phyloP scores from a whole-genome alignment of 35 echinoderm and acorn worm species.

The Eucidaris tribuloides region DNA sequence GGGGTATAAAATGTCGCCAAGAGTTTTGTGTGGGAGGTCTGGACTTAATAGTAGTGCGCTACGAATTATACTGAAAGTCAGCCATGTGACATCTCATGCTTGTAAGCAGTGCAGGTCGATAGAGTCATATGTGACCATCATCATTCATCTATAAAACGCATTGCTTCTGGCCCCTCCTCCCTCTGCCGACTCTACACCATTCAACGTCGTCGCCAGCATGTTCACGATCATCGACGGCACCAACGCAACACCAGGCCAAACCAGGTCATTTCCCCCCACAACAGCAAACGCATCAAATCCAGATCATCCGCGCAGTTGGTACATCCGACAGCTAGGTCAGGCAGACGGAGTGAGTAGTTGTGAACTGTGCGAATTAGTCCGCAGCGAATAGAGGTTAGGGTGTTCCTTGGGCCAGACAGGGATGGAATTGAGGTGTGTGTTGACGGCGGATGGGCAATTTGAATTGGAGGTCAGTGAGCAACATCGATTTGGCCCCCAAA shows the following conservation, averaged over 20 bases:
- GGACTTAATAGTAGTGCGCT: constrained; percentile 53
- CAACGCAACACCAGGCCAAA: neutral
- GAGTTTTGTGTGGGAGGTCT: neutral
- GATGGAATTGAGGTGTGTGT: neutral
- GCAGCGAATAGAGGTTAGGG: neutral
- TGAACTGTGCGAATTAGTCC: neutral
- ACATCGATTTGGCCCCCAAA: constrained; percentile 24
- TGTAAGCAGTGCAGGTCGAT: constrained; percentile 84
- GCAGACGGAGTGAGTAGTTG: neutral
- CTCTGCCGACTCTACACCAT: constrained; percentile 59
- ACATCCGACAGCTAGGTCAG: neutral
- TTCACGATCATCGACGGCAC: constrained; percentile 1
- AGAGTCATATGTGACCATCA: constrained; percentile 92
- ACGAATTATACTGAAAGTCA: constrained; percentile 86
- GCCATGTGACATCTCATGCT: constrained; percentile 99
- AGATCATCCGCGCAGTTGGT: neutral
- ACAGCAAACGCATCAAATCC: neutral
- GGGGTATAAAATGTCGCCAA: neutral
- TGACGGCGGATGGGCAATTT: constrained; percentile 17
- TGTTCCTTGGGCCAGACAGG: neutral
- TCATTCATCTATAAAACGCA: constrained; percentile 88
- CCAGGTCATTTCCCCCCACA: neutral
- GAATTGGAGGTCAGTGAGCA: constrained; percentile 17
- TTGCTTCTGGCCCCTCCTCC: constrained; percentile 61
- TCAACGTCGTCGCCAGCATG: constrained; percentile 15